Base-by-base conservation (phyloP, 2,888 invertebrate species). In the Atrina japonica region DNA sequence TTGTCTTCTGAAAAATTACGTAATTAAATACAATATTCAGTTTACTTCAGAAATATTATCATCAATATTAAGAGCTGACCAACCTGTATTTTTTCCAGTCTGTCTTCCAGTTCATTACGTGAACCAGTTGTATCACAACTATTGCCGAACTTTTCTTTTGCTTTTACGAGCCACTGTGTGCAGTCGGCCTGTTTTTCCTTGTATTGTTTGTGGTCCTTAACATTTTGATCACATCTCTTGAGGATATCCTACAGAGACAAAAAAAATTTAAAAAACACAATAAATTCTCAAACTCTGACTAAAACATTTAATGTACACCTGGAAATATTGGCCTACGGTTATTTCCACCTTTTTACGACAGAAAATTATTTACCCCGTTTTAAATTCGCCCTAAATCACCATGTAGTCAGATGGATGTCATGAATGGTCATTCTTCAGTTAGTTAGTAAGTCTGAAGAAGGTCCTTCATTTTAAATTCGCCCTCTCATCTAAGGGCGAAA, bases 151-250 rank as follows among this genome's bases (percentile, higher is more conserved):
- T 96, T 97, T 78, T 97, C 96, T 43, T 96, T 93, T 0, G 96
- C 96, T 73, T 95, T 93, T 83, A 96, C 96, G 27, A 98, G 94
- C 96, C 97, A 97, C 85, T 97, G 96, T 86, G 96, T 95, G 85
- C 97, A 97, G 91, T 98, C 97, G 88, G 96, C 95, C 84, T 96
- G 96, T 16, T 97, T 92, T 7, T 96, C 94, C 81, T 96, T 96
- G 88, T 97, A 97, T 89, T 96, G 96, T 90, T 97, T 97, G 89
- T 98, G 97, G 91, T 98, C 98, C 1, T 79, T 73, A n/a, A 97
- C 97, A 89, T 97, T 97, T 78, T 96, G 95, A 83, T 96, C 96
- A 97, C 97, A 98, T 80, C 96, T 95, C 68, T 94, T 94, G 35
- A 96, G 95, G 16, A 97, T 91, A 85, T 98, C 97, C 92, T 92